These are phyloP conservation scores for Acanthopleura granulata DNA, from an alignment of 2,888 invertebrate genomes.

Conservation along the genomic window DNA sequence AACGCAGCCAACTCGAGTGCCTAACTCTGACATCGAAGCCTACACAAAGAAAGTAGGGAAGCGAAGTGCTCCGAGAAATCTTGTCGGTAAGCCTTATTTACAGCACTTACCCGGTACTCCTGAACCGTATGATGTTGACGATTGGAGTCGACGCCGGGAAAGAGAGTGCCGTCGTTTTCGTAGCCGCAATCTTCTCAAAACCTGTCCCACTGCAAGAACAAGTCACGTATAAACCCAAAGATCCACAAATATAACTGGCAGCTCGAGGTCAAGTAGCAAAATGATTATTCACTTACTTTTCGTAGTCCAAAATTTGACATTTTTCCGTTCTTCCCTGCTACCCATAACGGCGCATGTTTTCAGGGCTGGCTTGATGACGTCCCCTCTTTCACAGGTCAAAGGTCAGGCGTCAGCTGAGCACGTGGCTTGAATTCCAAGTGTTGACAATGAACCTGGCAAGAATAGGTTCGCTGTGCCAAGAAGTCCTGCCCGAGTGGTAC, in stretches of 20 bases:
- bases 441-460: not conserved
- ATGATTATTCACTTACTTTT: slow-evolving; percentile 23
- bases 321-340: slow-evolving; percentile 21
- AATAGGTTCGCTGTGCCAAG: too few species aligned
- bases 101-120: not conserved
- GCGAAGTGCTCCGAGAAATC: too few species aligned
- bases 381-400: not conserved
- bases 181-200: slow-evolving; percentile 21
- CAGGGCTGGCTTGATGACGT: slow-evolving; percentile 15
- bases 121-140: not conserved
- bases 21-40: too few species aligned
- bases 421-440: not conserved
- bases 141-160: not conserved
- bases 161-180: slow-evolving; percentile 21
- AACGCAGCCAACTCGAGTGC: too few species aligned
- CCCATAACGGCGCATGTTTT: slow-evolving; percentile 22
- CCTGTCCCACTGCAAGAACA: slow-evolving; percentile 26
- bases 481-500: too few species aligned
- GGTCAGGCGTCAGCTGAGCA: not conserved
- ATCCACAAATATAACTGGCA: not conserved
- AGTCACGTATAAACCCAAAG: not conserved
- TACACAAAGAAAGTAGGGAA: too few species aligned
- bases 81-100: too few species aligned
- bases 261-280: not conserved
- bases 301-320: slow-evolving; percentile 24